Conservation (phyloP, 2,113 vertebrate species). For the Phyllostomus discolor region DNA sequence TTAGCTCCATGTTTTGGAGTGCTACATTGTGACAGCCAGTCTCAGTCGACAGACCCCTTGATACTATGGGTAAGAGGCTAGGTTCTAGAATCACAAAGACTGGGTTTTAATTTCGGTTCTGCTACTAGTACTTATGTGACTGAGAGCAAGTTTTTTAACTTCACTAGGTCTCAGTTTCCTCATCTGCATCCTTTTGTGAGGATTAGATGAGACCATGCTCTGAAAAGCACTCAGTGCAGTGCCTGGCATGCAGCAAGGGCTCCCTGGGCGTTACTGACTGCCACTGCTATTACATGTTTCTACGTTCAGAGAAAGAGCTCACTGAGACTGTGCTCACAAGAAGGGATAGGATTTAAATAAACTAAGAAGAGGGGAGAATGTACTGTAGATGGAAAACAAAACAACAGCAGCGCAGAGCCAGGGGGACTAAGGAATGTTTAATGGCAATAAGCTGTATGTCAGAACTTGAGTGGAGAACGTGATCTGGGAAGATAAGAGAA, state of each 20-base stretch:
- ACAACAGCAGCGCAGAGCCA: neutral
- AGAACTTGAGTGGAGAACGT: neutral
- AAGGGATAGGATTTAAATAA: neutral
- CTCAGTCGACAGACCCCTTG: neutral
- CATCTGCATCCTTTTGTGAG: neutral
- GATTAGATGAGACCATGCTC: neutral
- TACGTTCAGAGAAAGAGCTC: neutral
- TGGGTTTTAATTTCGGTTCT: neutral
- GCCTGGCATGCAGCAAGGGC: accelerated
- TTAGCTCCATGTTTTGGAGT: neutral
- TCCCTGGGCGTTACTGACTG: too few species aligned
- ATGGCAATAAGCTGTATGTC: accelerated
- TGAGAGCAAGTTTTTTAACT: neutral
- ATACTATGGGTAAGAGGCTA: neutral
- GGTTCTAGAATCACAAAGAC: neutral
- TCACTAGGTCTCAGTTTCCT: neutral
- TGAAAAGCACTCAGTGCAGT: neutral
- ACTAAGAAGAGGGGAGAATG: neutral
- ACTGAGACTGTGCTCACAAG: neutral
- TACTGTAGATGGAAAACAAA: neutral
- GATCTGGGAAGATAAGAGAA: neutral
- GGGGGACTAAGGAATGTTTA: neutral
- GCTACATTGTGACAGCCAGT: neutral
- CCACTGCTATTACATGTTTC: neutral
- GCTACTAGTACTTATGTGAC: neutral